Evolutionary conservation across 2,113 vertebrate genomes (phyloP).

Genomic region (Gallinago jamesoni): DNA sequence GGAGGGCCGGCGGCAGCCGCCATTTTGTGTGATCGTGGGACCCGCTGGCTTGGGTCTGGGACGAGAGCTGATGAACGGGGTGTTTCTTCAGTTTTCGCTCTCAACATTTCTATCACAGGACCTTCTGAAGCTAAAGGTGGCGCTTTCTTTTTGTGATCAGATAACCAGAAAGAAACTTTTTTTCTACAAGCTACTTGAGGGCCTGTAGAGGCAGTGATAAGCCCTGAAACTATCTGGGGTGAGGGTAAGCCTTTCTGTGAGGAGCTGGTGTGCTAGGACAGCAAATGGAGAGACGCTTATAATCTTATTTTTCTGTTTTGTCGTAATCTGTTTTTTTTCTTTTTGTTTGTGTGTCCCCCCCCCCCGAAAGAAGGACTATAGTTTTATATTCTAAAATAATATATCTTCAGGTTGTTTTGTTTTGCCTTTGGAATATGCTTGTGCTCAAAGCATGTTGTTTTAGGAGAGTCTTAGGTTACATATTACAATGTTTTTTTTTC

Average conservation of each 20-base stretch:
- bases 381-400: not conserved
- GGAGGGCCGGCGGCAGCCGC: fast-evolving
- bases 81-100: fast-evolving
- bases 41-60: too few relatives aligned
- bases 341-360: too few relatives aligned
- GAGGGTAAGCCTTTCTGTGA: fast-evolving
- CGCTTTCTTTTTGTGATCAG: fast-evolving
- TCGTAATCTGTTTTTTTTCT: too few relatives aligned
- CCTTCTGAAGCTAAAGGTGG: fast-evolving
- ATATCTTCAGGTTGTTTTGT: not conserved
- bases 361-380: too few relatives aligned
- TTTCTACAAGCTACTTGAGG: fast-evolving
- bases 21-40: too few relatives aligned
- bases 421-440: not conserved
- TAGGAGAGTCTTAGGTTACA: fast-evolving
- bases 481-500: not conserved
- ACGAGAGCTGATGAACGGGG: fast-evolving
- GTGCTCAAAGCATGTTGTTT: not conserved
- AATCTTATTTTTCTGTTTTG: not conserved
- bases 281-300: fast-evolving
- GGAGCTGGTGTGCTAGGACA: too few relatives aligned
- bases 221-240: fast-evolving
- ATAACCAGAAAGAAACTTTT: fast-evolving
- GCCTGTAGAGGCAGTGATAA: fast-evolving
- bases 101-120: fast-evolving